Evolutionary conservation across 2,797 vertebrate species (phyloP).

Genomic region (Tapirus indicus): DNA sequence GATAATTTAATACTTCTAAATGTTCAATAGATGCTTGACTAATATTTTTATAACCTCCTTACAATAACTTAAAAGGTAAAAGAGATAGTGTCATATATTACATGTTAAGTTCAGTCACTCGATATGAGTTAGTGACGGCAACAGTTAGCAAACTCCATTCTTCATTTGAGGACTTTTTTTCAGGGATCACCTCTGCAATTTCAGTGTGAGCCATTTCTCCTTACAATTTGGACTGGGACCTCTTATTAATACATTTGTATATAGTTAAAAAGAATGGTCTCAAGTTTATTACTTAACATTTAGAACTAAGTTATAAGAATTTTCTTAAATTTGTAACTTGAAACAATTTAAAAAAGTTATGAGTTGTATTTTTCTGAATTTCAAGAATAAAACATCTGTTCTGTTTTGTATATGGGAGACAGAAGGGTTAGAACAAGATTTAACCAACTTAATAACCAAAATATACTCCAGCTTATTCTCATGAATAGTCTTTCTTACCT

Average conservation of each 20-base stretch:
- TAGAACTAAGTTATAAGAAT: neutral
- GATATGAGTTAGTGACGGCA: neutral
- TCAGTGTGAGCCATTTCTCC: neutral
- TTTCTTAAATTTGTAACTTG: neutral
- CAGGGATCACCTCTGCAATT: neutral
- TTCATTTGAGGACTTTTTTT: neutral
- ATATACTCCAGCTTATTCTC: neutral
- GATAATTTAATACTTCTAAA: neutral
- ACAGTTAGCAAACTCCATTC: neutral
- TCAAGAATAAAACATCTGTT: neutral
- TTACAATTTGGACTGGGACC: neutral
- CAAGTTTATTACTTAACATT: neutral
- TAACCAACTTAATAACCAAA: neutral
- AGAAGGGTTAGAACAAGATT: neutral
- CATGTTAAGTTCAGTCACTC: neutral
- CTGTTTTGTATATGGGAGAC: neutral
- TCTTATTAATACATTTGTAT: neutral
- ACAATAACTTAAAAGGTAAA: neutral
- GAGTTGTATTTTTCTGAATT: neutral
- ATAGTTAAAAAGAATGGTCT: neutral
- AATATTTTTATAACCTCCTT: neutral
- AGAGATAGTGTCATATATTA: neutral
- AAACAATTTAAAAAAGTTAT: neutral
- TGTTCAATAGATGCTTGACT: neutral
- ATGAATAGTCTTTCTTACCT: neutral